Base-by-base conservation (phyloP, 2,888 invertebrate species). In the Baronia brevicornis region DNA sequence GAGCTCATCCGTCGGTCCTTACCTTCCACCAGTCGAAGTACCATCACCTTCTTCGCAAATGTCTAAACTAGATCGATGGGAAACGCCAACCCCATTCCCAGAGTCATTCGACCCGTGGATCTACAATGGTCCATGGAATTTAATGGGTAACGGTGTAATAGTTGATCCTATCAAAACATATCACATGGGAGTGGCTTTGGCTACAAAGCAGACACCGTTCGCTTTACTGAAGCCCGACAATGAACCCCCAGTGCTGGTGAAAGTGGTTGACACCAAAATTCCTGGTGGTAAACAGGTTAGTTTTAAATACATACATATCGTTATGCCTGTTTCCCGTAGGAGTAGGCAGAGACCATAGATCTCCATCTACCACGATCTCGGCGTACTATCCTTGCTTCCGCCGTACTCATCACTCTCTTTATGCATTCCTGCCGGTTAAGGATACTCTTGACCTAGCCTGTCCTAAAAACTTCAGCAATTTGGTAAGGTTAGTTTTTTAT, bases 141-240 rank as follows among this genome's bases (percentile, higher is more conserved):
- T 55, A 0, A 51, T 67, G 38, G 55, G 59, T 13, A 67, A 82
- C 36, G 89, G 89, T 1, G 87, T 91, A 9, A 70, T 90, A 1
- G 89, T 91, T n/a, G 89, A 91, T 41, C 88, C 88, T 17, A 91
- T 91, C 39, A 88, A 88, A 48, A 91, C 91, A 0, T 88, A 88
- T 39, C 90, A 90, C 3, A 90, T 91, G 90, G 87, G 87, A 28
- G 85, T 86, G 4, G 90, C 91, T 3, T 51, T 89, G 38, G 74
- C 87, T 3, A 86, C 87, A 2, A 88, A 87, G 23, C 89, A 91
- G 59, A 90, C 88, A 0, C 91, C 91, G 0, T 92, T 91, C 53
- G 91, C 91, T 0, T 69, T 91, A 27, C 67, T 91, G 28, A 89
- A 90, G 44, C 90, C 91, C 6, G 84, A 88, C 21, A 87, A 87